phyloP scores from a whole-genome alignment of 1,140 invertebrate species.

The Dreissena rostriformis region DNA sequence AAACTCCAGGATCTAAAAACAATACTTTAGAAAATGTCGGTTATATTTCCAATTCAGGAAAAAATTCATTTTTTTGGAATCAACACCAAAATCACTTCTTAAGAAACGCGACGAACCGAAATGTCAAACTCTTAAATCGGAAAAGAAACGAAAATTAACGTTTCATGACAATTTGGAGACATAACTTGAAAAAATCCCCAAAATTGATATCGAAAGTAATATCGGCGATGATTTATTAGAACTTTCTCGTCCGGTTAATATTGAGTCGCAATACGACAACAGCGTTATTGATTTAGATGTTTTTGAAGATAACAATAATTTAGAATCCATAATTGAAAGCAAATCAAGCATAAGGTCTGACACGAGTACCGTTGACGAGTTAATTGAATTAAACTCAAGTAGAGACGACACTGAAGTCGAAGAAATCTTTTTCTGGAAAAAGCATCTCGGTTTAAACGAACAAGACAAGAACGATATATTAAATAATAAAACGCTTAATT shows the following conservation, averaged over 20 bases:
- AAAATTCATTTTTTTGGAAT: background rate
- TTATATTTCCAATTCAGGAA: background rate
- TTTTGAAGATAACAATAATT: too few species aligned
- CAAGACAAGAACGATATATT: conserved; percentile 4
- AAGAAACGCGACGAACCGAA: too few species aligned
- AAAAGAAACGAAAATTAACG: conserved; percentile 22
- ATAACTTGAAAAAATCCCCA: conserved; percentile 1
- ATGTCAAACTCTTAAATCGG: conserved; percentile 1
- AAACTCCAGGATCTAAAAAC: background rate
- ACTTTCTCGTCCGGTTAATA: too few species aligned
- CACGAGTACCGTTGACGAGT: too few species aligned
- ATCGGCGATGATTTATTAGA: conserved; percentile 9
- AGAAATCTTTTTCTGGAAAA: background rate
- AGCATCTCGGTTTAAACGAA: background rate
- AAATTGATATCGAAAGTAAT: background rate
- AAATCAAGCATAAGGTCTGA: too few species aligned
- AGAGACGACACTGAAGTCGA: background rate
- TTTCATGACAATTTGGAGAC: background rate
- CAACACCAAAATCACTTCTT: conserved; percentile 15
- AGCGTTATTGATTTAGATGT: too few species aligned
- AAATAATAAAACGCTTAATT: background rate
- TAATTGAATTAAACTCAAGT: conserved; percentile 14
- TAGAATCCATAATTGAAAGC: too few species aligned
- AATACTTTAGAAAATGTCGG: background rate
- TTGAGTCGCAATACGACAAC: too few species aligned